Evolutionary conservation across 1,140 invertebrate genomes (phyloP), one percentile per base, ranked within the genome.

Genomic region (Campoletis sonorensis): DNA sequence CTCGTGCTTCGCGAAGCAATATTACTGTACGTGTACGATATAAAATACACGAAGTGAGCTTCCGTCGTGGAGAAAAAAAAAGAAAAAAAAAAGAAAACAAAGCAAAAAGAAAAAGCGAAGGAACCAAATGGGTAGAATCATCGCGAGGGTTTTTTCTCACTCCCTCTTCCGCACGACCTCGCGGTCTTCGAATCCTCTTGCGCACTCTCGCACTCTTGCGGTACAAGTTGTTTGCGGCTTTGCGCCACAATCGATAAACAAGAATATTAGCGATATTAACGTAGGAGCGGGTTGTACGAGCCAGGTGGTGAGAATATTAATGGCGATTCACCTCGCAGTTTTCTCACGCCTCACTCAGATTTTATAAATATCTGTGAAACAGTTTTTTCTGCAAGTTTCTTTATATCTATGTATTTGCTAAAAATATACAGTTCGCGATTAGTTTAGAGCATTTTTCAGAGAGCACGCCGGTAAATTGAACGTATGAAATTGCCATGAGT

Each of bases 181-280:
- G 30, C 67, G 0, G 18, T 70, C 15, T 64, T 64, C 61, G 3
- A 26, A 64, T 70, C 67, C 23, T 27, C 61, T 64, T 26, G n/a
- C 26, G 11, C 26, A 23, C 58, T 61, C 64, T 30, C 64, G 1
- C 27, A 18, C 27, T 64, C 61, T 64, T 26, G 78, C 82, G 79
- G 79, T 84, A 85, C 73, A 26, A 45, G 40, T 80, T 68, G 26
- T 51, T 68, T 40, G 51, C 68, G 15, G 51, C 33, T 64, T 30
- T 67, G 75, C 79, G 68, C 37, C 23, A 30, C 73, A 83, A 85
- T 86, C 84, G 83, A 86, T 86, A 85, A 84, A 75, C 61, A 30
- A 64, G 73, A 54, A 85, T 85, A 85, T 84, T 86, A 86, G 80
- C 72, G 72, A 85, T 85, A 86, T 84, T 81, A 84, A 70, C 30